Evolutionary conservation across 2,888 invertebrate genomes (phyloP).

Genomic region (Selenia dentaria): DNA sequence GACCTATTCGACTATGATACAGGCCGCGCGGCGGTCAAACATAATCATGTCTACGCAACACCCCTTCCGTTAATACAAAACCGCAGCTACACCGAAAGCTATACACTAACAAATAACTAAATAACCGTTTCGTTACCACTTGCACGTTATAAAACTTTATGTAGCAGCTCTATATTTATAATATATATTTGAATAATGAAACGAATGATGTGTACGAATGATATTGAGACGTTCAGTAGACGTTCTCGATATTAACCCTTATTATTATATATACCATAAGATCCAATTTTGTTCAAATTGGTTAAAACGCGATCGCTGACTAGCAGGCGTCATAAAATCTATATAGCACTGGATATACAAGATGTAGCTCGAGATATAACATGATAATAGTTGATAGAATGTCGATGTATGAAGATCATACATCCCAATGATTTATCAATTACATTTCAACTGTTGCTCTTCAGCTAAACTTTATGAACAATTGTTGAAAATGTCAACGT

Average conservation of each 20-base stretch:
- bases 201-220: conserved; percentile 76
- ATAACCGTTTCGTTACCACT: conserved; percentile 56
- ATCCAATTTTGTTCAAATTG: conserved; percentile 32
- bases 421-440: conserved; percentile 6
- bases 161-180: conserved; percentile 45
- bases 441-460: conserved; percentile 19
- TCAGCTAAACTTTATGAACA: conserved; percentile 13
- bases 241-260: conserved; percentile 34
- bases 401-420: conserved; percentile 10
- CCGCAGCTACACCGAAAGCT: conserved; percentile 69
- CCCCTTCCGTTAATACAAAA: conserved; percentile 55
- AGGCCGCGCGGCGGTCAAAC: conserved; percentile 43
- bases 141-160: conserved; percentile 51
- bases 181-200: conserved; percentile 59
- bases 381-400: conserved; percentile 18
- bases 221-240: conserved; percentile 57
- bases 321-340: conserved; percentile 44
- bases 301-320: conserved; percentile 42
- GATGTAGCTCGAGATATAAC: conserved; percentile 23
- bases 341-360: conserved; percentile 33
- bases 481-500: conserved; percentile 12
- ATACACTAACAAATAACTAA: conserved; percentile 70
- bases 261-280: conserved; percentile 22
- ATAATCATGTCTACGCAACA: conserved; percentile 35
- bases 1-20: conserved; percentile 21